These are phyloP conservation scores for Podarcis cretensis DNA, from an alignment of 2,113 vertebrate species.

Conservation along the genomic window DNA sequence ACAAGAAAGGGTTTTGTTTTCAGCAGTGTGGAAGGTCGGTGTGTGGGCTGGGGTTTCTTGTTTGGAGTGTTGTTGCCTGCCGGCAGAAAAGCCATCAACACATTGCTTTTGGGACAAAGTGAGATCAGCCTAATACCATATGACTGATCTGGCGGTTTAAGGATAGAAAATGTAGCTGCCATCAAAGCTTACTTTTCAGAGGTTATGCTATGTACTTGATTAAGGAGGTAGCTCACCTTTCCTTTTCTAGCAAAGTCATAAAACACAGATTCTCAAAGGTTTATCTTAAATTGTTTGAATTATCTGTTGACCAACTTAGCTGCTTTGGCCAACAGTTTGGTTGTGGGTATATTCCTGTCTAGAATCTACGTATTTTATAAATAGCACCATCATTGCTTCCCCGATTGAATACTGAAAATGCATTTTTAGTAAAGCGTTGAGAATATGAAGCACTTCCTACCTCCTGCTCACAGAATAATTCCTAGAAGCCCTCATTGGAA, in stretches of 20 bases:
- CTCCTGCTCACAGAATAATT: too few species aligned
- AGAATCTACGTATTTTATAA: too few species aligned
- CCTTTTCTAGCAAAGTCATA: not conserved
- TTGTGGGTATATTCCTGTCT: too few species aligned
- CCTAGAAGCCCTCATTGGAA: too few species aligned
- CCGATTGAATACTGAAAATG: too few species aligned
- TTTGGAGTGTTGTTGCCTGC: conserved; percentile 26
- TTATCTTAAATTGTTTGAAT: not conserved
- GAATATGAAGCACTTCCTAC: too few species aligned
- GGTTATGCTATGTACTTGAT: not conserved
- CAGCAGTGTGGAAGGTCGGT: conserved; percentile 6
- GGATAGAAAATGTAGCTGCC: not conserved
- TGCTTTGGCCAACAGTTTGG: not conserved
- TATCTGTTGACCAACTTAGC: not conserved
- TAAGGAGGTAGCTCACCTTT: not conserved
- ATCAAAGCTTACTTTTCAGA: not conserved
- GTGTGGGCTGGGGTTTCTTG: not conserved
- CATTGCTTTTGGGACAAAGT: not conserved
- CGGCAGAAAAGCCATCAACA: not conserved
- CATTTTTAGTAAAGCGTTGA: too few species aligned
- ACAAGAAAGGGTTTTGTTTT: not conserved
- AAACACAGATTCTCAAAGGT: not conserved
- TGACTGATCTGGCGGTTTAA: not conserved
- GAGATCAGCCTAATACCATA: too few species aligned
- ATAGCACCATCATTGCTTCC: too few species aligned